These are phyloP conservation scores for Athrips mouffetella DNA, from an alignment of 2,888 invertebrate genomes.

Conservation along the genomic window DNA sequence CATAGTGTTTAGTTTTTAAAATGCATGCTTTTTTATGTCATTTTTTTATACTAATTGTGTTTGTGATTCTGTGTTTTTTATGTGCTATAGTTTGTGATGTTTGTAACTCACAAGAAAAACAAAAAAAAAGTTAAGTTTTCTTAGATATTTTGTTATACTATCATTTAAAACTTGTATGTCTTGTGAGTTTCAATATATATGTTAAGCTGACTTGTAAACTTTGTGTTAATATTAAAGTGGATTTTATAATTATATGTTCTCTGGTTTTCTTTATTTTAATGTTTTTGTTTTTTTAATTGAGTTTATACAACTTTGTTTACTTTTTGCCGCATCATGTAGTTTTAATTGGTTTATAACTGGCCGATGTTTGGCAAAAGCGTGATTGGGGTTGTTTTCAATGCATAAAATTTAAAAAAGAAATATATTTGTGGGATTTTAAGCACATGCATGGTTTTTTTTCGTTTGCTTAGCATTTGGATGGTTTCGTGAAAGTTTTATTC, in stretches of 20 bases:
- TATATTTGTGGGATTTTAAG: neutral
- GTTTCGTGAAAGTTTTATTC: conserved; percentile 42
- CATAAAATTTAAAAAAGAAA: too few species aligned
- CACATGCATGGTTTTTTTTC: conserved; percentile 14
- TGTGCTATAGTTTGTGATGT: conserved; percentile 18
- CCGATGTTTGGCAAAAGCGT: too few species aligned
- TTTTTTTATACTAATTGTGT: conserved; percentile 19
- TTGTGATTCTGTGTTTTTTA: conserved; percentile 21
- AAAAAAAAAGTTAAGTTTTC: neutral
- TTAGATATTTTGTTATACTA: neutral
- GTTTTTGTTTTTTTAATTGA: neutral
- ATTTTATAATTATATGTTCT: neutral
- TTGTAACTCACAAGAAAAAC: neutral
- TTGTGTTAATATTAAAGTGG: neutral
- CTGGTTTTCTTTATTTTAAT: neutral
- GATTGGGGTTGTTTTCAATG: too few species aligned
- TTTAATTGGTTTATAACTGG: too few species aligned
- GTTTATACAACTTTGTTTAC: neutral
- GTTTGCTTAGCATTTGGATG: conserved; percentile 40
- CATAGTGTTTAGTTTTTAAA: conserved; percentile 16
- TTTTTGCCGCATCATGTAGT: too few species aligned
- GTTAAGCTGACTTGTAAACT: conserved; percentile 1
- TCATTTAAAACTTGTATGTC: neutral
- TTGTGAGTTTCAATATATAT: neutral
- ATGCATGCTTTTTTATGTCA: conserved; percentile 14